phyloP scores from a whole-genome alignment of 1,140 invertebrate species.

The Cherax destructor region DNA sequence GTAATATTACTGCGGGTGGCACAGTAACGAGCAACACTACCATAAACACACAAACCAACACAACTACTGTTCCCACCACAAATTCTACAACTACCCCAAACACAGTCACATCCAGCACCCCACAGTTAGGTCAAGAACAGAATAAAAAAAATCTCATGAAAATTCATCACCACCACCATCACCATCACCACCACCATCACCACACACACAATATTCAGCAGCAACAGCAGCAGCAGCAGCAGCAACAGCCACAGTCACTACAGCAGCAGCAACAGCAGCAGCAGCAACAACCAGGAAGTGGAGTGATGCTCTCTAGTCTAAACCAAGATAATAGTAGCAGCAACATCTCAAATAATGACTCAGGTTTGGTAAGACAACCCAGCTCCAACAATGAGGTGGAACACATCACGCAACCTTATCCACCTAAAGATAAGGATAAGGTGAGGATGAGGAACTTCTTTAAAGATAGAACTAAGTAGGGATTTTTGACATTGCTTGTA shows the following conservation, averaged over 20 bases:
- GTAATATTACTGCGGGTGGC: constrained; percentile 1
- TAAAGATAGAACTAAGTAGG: not conserved
- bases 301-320: not conserved
- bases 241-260: constrained; percentile 41
- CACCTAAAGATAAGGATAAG: constrained; percentile 58
- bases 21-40: constrained; percentile 11
- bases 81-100: constrained; percentile 15
- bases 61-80: constrained; percentile 24
- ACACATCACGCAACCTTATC: constrained; percentile 52
- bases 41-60: not conserved
- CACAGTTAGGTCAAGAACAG: constrained; percentile 57
- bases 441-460: not conserved
- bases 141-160: constrained; percentile 68
- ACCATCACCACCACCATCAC: constrained; percentile 52
- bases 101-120: constrained; percentile 29
- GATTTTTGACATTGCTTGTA: too few relatives aligned
- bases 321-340: constrained; percentile 47
- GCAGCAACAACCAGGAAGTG: constrained; percentile 12
- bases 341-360: constrained; percentile 47
- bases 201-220: constrained; percentile 57
- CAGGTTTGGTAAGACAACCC: constrained; percentile 35
- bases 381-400: constrained; percentile 38
- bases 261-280: constrained; percentile 42
- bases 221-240: constrained; percentile 64
- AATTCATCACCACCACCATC: constrained; percentile 59